Percentiles rank a stretch among this genome's conserved stretches.
Conservation (phyloP, 2,113 vertebrate genomes). For the Riparia riparia region DNA sequence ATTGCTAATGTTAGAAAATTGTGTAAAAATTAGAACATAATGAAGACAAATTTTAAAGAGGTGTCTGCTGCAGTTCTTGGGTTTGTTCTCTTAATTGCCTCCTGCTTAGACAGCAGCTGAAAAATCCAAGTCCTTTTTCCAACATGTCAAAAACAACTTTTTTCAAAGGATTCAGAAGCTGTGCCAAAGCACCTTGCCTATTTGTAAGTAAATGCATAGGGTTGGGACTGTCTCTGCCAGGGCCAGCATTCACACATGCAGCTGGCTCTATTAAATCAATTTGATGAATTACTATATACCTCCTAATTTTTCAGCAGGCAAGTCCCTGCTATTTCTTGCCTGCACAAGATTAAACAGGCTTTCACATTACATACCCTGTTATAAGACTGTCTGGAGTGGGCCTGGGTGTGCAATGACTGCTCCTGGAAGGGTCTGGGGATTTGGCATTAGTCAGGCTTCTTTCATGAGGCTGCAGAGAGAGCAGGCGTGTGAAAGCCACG, state of each 20-base stretch:
- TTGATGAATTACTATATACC: slow-evolving; percentile 42
- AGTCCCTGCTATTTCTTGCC: slow-evolving; percentile 37
- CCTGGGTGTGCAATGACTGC: not conserved
- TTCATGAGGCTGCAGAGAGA: not conserved
- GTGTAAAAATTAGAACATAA: slow-evolving; percentile 17
- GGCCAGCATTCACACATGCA: slow-evolving; percentile 12
- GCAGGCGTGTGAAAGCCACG: not conserved
- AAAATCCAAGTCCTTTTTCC: not conserved
- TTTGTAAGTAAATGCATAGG: not conserved
- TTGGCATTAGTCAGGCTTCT: not conserved
- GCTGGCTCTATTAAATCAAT: slow-evolving; percentile 55
- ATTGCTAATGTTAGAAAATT: not conserved
- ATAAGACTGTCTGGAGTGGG: not conserved
- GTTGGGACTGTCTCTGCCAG: not conserved
- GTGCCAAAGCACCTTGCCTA: slow-evolving; percentile 47
- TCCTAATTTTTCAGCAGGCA: slow-evolving; percentile 4
- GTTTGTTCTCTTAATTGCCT: not conserved
- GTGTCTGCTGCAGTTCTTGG: slow-evolving; percentile 13
- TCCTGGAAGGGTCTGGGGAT: not conserved
- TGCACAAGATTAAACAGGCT: slow-evolving; percentile 17
- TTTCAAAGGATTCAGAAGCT: slow-evolving; percentile 20
- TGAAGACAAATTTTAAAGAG: slow-evolving; percentile 10
- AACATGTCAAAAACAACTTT: slow-evolving; percentile 39
- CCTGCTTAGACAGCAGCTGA: slow-evolving; percentile 4
- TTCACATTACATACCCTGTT: not conserved